phyloP scores from a whole-genome alignment of 1,140 invertebrate genomes.

The Neodiprion fabricii region DNA sequence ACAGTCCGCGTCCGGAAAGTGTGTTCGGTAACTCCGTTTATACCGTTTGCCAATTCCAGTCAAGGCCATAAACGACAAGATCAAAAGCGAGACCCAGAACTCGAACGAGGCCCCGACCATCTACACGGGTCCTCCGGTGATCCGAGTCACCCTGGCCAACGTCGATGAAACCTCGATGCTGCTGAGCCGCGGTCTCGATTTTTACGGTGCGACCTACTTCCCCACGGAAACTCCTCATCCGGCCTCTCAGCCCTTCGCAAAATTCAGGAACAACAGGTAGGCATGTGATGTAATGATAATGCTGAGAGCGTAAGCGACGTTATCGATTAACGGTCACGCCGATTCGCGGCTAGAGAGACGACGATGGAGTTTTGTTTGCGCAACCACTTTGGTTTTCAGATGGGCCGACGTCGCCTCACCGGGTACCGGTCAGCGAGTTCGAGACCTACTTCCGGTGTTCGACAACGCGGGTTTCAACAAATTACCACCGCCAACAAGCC shows the following conservation, averaged over 20 bases:
- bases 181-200: slow-evolving; percentile 82
- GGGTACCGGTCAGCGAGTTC: slow-evolving; percentile 67
- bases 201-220: slow-evolving; percentile 86
- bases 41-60: slow-evolving; percentile 33
- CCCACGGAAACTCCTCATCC: slow-evolving; percentile 77
- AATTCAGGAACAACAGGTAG: slow-evolving; percentile 64
- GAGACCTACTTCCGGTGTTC: slow-evolving; percentile 80
- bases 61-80: slow-evolving; percentile 57
- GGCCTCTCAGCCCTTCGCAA: slow-evolving; percentile 59
- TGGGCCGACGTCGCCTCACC: slow-evolving; percentile 53
- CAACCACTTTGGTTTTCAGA: slow-evolving; percentile 29
- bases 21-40: not conserved
- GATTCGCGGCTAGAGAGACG: slow-evolving; percentile 1
- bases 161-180: slow-evolving; percentile 81
- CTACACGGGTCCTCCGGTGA: slow-evolving; percentile 63
- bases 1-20: not conserved
- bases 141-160: slow-evolving; percentile 79
- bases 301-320: slow-evolving; percentile 7
- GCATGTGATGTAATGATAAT: slow-evolving; percentile 25
- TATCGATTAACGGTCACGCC: not conserved
- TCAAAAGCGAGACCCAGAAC: slow-evolving; percentile 55
- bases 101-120: slow-evolving; percentile 65
- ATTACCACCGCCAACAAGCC: slow-evolving; percentile 77
- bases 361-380: not conserved
- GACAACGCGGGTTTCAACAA: slow-evolving; percentile 81